A percentile compares a stretch with the other conserved stretches of the same genome.
These are phyloP conservation scores for Callospermophilus lateralis DNA, from an alignment of 2,113 vertebrate genomes.

Conservation along the genomic window DNA sequence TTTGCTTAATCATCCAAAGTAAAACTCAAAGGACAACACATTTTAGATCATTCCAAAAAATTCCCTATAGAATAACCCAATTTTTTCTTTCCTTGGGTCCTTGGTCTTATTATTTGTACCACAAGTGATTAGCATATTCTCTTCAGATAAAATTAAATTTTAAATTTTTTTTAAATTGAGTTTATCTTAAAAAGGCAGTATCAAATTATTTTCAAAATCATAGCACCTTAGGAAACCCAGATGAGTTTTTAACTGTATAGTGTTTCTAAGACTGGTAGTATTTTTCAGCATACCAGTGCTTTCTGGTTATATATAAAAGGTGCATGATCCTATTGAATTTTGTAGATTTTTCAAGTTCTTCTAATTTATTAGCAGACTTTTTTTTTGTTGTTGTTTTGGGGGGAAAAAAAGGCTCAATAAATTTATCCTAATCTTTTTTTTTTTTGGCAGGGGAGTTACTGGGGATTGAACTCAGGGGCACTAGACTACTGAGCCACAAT, in stretches of 20 bases:
- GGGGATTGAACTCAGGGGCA: too few species aligned
- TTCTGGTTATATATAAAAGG: not conserved
- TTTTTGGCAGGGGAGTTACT: too few species aligned
- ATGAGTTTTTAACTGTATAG: not conserved
- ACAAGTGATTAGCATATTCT: not conserved
- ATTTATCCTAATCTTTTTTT: not conserved
- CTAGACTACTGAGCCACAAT: too few species aligned
- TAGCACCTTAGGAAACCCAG: not conserved
- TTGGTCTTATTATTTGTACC: not conserved
- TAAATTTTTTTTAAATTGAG: not conserved
- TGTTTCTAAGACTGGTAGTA: not conserved
- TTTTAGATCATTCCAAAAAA: not conserved
- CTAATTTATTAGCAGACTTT: not conserved
- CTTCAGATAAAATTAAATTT: not conserved
- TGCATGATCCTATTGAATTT: not conserved
- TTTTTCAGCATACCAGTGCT: not conserved
- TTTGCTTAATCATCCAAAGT: not conserved
- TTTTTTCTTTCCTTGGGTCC: not conserved
- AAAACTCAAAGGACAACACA: not conserved
- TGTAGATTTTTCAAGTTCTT: not conserved
- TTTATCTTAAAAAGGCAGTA: not conserved
- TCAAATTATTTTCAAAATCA: slow-evolving; percentile 51
- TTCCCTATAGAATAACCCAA: not conserved
- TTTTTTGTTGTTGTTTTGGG: not conserved
- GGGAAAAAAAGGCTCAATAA: not conserved